Conservation (phyloP, 2,888 invertebrate species). For the Philereme vetulata region DNA sequence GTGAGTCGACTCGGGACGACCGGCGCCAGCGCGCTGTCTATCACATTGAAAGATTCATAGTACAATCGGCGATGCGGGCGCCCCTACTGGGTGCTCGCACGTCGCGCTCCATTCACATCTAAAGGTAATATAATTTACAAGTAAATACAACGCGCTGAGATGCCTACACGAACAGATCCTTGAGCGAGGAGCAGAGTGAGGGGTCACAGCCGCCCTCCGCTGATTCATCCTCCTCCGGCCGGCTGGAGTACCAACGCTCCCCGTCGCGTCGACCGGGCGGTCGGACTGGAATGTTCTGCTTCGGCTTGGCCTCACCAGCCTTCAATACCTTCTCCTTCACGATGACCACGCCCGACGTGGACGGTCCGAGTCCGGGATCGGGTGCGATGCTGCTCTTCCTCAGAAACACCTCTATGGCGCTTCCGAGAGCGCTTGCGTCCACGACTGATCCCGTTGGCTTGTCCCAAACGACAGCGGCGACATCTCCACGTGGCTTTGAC, state of each 20-base stretch:
- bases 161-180: conserved; percentile 92
- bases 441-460: conserved; percentile 90
- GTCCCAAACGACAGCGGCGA: conserved; percentile 88
- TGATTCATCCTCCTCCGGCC: conserved; percentile 88
- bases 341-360: conserved; percentile 54
- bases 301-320: conserved; percentile 65
- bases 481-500: conserved; percentile 81
- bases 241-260: conserved; percentile 85
- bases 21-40: conserved; percentile 75
- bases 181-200: conserved; percentile 91
- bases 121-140: conserved; percentile 72
- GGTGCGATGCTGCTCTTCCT: conserved; percentile 80
- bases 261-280: conserved; percentile 50
- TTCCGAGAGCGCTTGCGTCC: conserved; percentile 91
- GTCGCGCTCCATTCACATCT: conserved; percentile 65
- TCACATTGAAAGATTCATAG: conserved; percentile 82
- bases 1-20: conserved; percentile 71
- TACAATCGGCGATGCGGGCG: conserved; percentile 55
- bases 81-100: conserved; percentile 42
- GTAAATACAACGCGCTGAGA: conserved; percentile 55
- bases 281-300: conserved; percentile 64
- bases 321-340: conserved; percentile 55
- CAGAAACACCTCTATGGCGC: conserved; percentile 92
- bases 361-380: conserved; percentile 66
- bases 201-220: conserved; percentile 90